These are phyloP conservation scores for Baryphthengus martii DNA, from an alignment of 2,113 vertebrate species.

Conservation along the genomic window DNA sequence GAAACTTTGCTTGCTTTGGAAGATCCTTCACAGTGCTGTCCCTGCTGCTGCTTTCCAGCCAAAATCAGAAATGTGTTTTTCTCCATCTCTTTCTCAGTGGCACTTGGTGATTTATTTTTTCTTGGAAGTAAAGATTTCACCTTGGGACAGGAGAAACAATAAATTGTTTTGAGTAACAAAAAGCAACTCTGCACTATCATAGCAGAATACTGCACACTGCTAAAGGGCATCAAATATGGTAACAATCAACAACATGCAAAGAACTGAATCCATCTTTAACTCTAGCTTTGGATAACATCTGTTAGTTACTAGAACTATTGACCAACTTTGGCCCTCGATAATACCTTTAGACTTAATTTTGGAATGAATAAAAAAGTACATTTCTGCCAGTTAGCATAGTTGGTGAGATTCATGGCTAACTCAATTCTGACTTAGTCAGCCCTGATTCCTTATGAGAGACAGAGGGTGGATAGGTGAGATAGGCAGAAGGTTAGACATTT, in stretches of 20 bases:
- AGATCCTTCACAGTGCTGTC: not conserved
- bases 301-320: not conserved
- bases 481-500: not conserved
- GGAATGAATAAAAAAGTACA: not conserved
- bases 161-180: not conserved
- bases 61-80: not conserved
- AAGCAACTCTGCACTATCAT: not conserved
- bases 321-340: accelerated
- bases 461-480: not conserved
- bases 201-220: not conserved
- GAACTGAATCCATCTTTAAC: not conserved
- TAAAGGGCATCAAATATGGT: not conserved
- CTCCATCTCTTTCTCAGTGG: not conserved
- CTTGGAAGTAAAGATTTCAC: not conserved
- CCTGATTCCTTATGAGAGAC: not conserved
- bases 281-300: not conserved
- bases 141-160: not conserved
- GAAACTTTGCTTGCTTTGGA: not conserved
- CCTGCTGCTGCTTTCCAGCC: not conserved
- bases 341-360: not conserved
- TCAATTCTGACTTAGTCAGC: not conserved
- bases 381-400: not conserved
- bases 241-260: not conserved
- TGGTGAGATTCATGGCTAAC: not conserved
- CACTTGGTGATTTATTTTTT: not conserved